Evolutionary conservation across 2,888 invertebrate genomes (phyloP), one percentile per base, ranked within the genome.

Genomic region (Chironomus tentans): DNA sequence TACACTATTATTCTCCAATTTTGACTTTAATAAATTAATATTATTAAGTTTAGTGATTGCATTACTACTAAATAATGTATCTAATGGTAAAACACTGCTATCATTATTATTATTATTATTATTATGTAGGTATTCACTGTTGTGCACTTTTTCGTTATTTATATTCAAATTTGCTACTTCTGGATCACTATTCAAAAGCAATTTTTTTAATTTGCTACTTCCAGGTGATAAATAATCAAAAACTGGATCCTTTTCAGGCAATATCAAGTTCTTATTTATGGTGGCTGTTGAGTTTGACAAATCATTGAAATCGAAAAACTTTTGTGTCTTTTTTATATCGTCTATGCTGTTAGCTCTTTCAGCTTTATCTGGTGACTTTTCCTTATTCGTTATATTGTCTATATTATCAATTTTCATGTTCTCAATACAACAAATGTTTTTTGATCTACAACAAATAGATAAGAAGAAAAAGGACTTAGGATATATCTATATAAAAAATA

Each of bases 341-440:
- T 74, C 74, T 13, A 74, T 74, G 68, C 74, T 74, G 12, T 46
- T 47, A 21, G 24, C n/a, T 28, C 74, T 65, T 22, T 74, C 74
- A 3, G 74, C 74, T 74, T 74, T 74, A 47, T 74, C 74, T 10
- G 74, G 74, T 21, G 74, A 74, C 38, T 74, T 74, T 24, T 74
- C 74, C 18, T 74, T 74, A 47, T 74, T 74, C 5, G 61, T 7
- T 21, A 74, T 74, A 21, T 71, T 56, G 46, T 77, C 70, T 48
- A 74, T 74, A 48, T 71, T 56, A 28, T 77, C 70, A 61, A 74
- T 75, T 75, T 77, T 77, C 77, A 74, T 76, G 77, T 70, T 77
- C 74, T 15, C 68, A 28, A 38, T 38, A 70, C 18, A 56, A 56
- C 15, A 56, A 18, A 38, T 15, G 7, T 18, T 56, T 18, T 1